Base-by-base conservation (phyloP, 2,113 vertebrate species). In the Limnothrissa miodon region DNA sequence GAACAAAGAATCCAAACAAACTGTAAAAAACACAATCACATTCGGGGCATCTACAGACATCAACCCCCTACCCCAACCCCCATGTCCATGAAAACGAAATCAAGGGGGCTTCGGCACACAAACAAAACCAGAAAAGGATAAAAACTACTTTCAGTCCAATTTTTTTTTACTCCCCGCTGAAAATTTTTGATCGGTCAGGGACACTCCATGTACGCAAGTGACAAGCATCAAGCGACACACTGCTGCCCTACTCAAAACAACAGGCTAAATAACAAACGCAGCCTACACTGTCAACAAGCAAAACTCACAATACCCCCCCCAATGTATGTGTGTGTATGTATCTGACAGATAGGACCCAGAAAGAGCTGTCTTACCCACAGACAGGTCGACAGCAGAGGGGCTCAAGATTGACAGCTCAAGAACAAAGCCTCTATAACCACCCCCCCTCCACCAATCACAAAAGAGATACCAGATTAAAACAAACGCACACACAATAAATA, bases 261-360 rank as follows among this genome's bases (percentile, higher is more conserved):
- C 25, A 70, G 66, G 66, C 66, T 17, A 74, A 83, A 85, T 83
- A 74, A 82, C 78, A 25, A 80, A 74, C 70, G 80, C 39, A 83
- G 48, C 70, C 70, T 17, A 29, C 79, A 51, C 59, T 83, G 81
- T 85, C 84, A 84, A 83, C 83, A 25, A 84, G 81, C 86, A 83
- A 56, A 81, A 25, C 81, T 81, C 82, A 82, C 83, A 83, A 82
- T 53, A 87, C 85, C 87, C 86, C 87, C 86, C 80, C 84, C 84
- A 86, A 70, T 48, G 29, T 46, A 42, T 80, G 44, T 70, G 39
- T 45, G 10, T 45, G 74, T 62, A 29, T n/a, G 42, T 56, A 51
- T 80, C 29, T 74, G 66, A 74, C 66, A 74, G 29, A 74, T 4
- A 74, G 66, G 66, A 36, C 29, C 10, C 25, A 74, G 15, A 74